phyloP scores from a whole-genome alignment of 1,140 invertebrate species.

The Laupala kohalensis region DNA sequence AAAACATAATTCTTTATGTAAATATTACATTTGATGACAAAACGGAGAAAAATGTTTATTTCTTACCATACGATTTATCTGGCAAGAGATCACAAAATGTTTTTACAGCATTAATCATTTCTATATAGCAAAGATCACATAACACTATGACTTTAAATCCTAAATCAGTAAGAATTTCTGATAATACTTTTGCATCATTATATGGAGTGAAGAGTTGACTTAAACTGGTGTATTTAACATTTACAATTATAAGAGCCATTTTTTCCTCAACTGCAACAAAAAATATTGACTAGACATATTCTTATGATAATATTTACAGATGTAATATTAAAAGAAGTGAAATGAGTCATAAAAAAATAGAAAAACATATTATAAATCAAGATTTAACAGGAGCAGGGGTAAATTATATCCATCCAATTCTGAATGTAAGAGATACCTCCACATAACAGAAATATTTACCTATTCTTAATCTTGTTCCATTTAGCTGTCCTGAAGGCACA shows the following conservation, averaged over 20 bases:
- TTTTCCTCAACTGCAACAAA: slow-evolving; percentile 24
- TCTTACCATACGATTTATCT: slow-evolving; percentile 26
- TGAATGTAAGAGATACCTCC: too few relatives aligned
- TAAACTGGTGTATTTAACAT: slow-evolving; percentile 24
- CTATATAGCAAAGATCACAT: slow-evolving; percentile 21
- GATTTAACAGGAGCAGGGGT: too few relatives aligned
- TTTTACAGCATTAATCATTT: slow-evolving; percentile 27
- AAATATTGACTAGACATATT: too few relatives aligned
- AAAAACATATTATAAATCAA: too few relatives aligned
- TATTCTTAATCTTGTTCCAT: too few relatives aligned
- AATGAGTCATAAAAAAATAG: too few relatives aligned
- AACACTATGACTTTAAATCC: slow-evolving; percentile 28
- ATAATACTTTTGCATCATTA: slow-evolving; percentile 26
- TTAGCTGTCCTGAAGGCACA: too few relatives aligned
- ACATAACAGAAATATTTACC: too few relatives aligned
- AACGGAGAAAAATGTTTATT: background rate
- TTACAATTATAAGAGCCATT: slow-evolving; percentile 28
- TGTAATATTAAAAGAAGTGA: too few relatives aligned
- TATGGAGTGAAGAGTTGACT: slow-evolving; percentile 23
- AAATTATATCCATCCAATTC: too few relatives aligned
- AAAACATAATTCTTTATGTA: background rate
- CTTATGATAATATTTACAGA: too few relatives aligned
- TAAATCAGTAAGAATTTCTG: slow-evolving; percentile 24
- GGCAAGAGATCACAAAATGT: slow-evolving; percentile 22
- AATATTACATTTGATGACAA: background rate